Base-by-base conservation (phyloP, 2,113 vertebrate genomes). In the Hemibagrus wyckioides region DNA sequence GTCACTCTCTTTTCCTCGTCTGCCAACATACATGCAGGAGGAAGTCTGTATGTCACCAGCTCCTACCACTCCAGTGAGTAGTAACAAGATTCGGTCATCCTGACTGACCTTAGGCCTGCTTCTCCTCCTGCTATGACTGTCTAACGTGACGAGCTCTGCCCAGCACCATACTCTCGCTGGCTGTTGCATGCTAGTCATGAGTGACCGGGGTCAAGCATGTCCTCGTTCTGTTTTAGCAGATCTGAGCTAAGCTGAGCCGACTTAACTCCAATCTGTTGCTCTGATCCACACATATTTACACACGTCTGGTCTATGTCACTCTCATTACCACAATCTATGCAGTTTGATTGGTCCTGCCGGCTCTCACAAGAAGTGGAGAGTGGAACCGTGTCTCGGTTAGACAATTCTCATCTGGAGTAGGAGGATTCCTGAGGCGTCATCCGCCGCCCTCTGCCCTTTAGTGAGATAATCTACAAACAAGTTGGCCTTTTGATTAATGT, bases 231-330 rank as follows among this genome's bases (percentile, higher is more conserved):
- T 23, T 84, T 92, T 90, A 75, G 90, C 88, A 57, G 75, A 83
- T 44, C 71, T 5, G 36, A 82, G 56, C 23, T 67, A 50, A 84
- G 39, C n/a, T 13, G 77, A 80, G 50, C n/a, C 36, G 30, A 56
- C 52, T 28, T 56, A 23, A 0, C 44, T 25, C 14, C 39, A 1
- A 1, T 6, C 41, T 44, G 19, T n/a, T 48, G 44, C 19, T 77
- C 23, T 17, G 14, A 9, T 41, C 23, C 33, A 48, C 54, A 63
- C 41, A 21, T 44, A 83, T 65, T 48, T 30, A 73, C 44, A 44
- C 39, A 10, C 63, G 63, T 44, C 54, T 93, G 94, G 93, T 91
- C 92, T 92, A 93, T 94, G 91, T 94, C 92, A 94, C 93, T 93
- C 92, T 91, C 87, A 91, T 93, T 94, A 93, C 93, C 94, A 93